phyloP scores from a whole-genome alignment of 2,113 vertebrate genomes.

The Corythoichthys haematopterus region DNA sequence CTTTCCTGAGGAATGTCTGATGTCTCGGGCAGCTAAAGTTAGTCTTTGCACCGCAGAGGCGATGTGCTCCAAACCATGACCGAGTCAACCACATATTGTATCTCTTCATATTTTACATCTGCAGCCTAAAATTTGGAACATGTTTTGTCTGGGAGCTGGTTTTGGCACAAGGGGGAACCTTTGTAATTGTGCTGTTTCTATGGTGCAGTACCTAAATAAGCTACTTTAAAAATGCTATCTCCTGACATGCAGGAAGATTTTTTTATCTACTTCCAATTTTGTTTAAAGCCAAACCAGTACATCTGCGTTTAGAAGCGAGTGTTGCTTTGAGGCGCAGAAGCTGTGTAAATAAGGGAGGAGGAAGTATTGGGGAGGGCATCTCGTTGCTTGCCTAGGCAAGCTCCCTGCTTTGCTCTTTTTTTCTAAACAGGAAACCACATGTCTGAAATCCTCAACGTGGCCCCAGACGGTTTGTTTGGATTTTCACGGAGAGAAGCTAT shows the following conservation, averaged over 20 bases:
- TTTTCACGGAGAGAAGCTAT: conserved; percentile 49
- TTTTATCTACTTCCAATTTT: not conserved
- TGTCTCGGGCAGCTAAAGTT: conserved; percentile 47
- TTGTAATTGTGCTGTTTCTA: conserved; percentile 27
- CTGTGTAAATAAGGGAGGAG: conserved; percentile 1
- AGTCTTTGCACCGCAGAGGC: conserved; percentile 36
- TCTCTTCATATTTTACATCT: conserved; percentile 46
- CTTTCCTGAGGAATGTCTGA: conserved; percentile 45
- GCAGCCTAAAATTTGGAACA: conserved; percentile 40
- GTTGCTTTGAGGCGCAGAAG: conserved; percentile 39
- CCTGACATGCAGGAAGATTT: conserved; percentile 10
- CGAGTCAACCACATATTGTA: conserved; percentile 59
- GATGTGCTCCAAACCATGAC: conserved; percentile 38
- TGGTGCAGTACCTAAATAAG: conserved; percentile 24
- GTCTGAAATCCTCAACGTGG: conserved; percentile 84
- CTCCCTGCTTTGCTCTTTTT: conserved; percentile 74
- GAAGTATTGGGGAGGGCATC: conserved; percentile 14
- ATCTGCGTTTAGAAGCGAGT: conserved; percentile 51
- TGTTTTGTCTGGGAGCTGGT: conserved; percentile 34
- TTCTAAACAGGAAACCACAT: conserved; percentile 91
- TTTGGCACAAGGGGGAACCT: conserved; percentile 36
- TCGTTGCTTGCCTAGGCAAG: conserved; percentile 32
- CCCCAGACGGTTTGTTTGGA: conserved; percentile 62
- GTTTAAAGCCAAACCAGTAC: not conserved
- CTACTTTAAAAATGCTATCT: conserved; percentile 26